A percentile compares a stretch with the other conserved stretches of the same genome.
phyloP scores from a whole-genome alignment of 2,888 invertebrate genomes.

The Drosophila basisetae region DNA sequence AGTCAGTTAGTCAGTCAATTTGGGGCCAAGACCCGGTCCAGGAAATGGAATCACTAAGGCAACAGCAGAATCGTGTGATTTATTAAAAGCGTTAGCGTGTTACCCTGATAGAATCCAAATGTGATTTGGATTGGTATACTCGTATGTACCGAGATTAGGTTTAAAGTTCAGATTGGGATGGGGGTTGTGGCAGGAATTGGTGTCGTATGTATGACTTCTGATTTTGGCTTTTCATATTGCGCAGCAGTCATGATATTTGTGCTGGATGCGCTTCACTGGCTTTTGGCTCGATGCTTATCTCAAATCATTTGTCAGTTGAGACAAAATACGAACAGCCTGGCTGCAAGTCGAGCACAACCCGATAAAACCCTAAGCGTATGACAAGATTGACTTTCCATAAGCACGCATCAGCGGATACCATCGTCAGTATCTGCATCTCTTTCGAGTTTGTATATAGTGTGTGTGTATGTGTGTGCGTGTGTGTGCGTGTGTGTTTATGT shows the following conservation, averaged over 20 bases:
- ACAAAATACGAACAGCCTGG: constrained; percentile 64
- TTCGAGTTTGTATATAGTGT: constrained; percentile 3
- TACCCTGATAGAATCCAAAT: constrained; percentile 44
- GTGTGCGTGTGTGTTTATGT: constrained; percentile 1
- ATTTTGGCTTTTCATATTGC: background rate
- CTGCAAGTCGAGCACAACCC: constrained; percentile 43
- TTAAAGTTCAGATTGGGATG: constrained; percentile 9
- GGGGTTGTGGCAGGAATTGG: constrained; percentile 1
- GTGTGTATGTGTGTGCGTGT: constrained; percentile 1
- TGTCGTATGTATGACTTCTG: background rate
- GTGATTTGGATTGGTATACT: constrained; percentile 35
- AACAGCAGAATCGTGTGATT: constrained; percentile 17
- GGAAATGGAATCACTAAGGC: constrained; percentile 1
- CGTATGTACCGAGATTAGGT: constrained; percentile 17
- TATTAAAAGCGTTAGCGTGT: constrained; percentile 71
- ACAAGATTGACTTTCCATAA: constrained; percentile 75
- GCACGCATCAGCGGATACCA: constrained; percentile 67
- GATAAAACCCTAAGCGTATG: constrained; percentile 70
- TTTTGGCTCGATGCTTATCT: constrained; percentile 61
- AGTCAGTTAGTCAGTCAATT: constrained; percentile 11
- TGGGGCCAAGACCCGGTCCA: background rate
- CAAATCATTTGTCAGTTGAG: constrained; percentile 75
- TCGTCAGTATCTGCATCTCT: constrained; percentile 26
- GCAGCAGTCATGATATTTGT: constrained; percentile 66
- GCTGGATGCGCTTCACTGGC: constrained; percentile 61